Base-by-base conservation (phyloP, 92 coral and sea anemone species). In the Parazoanthus darwini region DNA sequence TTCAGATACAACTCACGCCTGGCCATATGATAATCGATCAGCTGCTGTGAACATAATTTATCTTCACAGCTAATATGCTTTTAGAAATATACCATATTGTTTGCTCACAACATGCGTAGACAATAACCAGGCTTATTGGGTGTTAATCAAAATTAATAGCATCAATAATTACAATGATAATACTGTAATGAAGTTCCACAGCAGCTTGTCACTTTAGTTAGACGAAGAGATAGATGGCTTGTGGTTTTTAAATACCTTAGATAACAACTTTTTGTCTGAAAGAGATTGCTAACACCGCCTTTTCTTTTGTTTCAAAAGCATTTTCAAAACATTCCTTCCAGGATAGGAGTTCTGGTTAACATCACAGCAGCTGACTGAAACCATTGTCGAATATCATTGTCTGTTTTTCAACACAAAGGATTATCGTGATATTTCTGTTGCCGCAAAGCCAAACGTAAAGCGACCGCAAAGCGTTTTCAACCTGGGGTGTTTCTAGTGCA, bases 131-230 rank as follows among this genome's bases (percentile, higher is more conserved):
- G 59, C 59, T 54, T 54, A 54, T 54, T 63, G 70, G 70, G 70
- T 63, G 70, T 23, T 63, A 63, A 63, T 63, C 26, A 76, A 76
- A 44, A n/a, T 76, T 76, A 76, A 76, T 44, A 39, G 80, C 26
- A 37, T 54, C 33, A 76, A 76, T 76, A 76, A 76, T 20, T 23
- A 20, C 70, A 58, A 2, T 58, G 66, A 15, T 58, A 58, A 58
- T 58, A 58, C 26, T 25, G 70, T 63, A 63, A 63, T 63, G 0
- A 20, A 20, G 26, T 4, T 23, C 7, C 5, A 7, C n/a, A 22
- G 70, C 26, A 63, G 25, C 6, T 13, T 63, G 70, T 63, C 25
- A 63, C 6, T 58, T 18, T 46, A 46, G 51, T 13, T 18, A 18
- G 4, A 25, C 70, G 8, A 20, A 20, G 25, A 20, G 70, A 20